Evolutionary conservation across 2,888 invertebrate genomes (phyloP), one percentile per base, ranked within the genome.

Genomic region (Oligia fasciuncula): DNA sequence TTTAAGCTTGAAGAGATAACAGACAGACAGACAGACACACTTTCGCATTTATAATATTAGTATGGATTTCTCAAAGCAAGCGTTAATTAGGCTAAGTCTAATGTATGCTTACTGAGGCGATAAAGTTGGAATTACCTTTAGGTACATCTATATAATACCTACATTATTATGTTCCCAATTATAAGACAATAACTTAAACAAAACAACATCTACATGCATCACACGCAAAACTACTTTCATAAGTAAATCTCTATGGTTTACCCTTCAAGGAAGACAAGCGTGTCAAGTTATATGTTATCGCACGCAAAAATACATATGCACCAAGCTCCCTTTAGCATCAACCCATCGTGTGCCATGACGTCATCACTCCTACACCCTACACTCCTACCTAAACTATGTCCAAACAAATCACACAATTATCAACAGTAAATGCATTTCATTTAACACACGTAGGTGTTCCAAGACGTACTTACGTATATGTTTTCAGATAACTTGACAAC

Each of bases 401-500:
- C 71, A 73, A 81, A 89, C 81, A 88, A 88, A 89, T 88, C 82
- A 88, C 85, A 89, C 75, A 80, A 87, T 76, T 66, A 87, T 76
- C 76, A 83, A 80, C 82, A 74, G 76, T 85, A 84, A 88, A 87
- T 84, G 85, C 82, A 85, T 83, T 88, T 90, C 85, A 88, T 86
- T 88, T 88, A 89, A 85, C 85, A 87, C 89, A 89, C 91, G 91
- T 93, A 92, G 92, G 92, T 91, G 93, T 93, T 91, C 91, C 85
- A 87, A 87, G 90, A 90, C 81, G 81, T 89, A 82, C 86, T 4
- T 9, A 43, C 49, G 91, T 92, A 91, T 92, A 92, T 94, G 93
- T 95, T 94, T 95, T 93, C 93, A 94, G 95, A 95, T 95, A 94
- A 89, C 92, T 90, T 90, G 95, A 94, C 94, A 93, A 91, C 92